phyloP scores from a whole-genome alignment of 1,140 invertebrate species.

The Arion vulgaris region DNA sequence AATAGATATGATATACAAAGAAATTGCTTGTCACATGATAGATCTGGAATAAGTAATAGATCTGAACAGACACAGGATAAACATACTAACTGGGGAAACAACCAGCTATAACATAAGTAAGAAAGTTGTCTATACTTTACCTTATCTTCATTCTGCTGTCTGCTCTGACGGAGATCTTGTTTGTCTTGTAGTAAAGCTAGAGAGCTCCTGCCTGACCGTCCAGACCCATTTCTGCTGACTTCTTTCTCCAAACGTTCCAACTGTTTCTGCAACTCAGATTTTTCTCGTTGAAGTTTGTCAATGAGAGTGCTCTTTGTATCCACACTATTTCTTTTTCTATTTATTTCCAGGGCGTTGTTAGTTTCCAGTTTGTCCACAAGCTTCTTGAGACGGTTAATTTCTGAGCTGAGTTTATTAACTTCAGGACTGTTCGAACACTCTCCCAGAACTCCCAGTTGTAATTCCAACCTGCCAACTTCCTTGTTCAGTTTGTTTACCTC shows the following conservation, averaged over 20 bases:
- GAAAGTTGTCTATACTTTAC: neutral
- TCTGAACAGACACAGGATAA: no score
- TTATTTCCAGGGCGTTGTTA: constrained; percentile 32
- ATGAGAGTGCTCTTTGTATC: constrained; percentile 37
- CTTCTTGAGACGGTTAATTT: constrained; percentile 33
- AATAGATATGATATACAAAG: no score
- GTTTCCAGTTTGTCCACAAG: constrained; percentile 38
- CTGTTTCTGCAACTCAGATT: constrained; percentile 42
- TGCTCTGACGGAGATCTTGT: neutral
- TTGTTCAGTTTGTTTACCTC: constrained; percentile 19
- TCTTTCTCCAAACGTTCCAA: constrained; percentile 43
- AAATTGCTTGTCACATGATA: no score
- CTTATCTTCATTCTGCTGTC: constrained; percentile 41
- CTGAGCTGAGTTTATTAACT: constrained; percentile 4
- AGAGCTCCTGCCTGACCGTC: constrained; percentile 7
- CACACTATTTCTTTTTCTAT: constrained; percentile 14
- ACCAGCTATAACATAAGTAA: no score
- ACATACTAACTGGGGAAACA: no score
- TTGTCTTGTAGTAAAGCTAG: constrained; percentile 30
- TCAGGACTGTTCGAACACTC: neutral
- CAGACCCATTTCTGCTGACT: constrained; percentile 6
- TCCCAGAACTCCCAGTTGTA: neutral
- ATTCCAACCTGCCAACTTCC: constrained; percentile 20
- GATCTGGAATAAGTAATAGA: no score
- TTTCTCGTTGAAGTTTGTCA: constrained; percentile 46